These are phyloP conservation scores for Furcula furcula DNA, from an alignment of 2,888 invertebrate species.

Conservation along the genomic window DNA sequence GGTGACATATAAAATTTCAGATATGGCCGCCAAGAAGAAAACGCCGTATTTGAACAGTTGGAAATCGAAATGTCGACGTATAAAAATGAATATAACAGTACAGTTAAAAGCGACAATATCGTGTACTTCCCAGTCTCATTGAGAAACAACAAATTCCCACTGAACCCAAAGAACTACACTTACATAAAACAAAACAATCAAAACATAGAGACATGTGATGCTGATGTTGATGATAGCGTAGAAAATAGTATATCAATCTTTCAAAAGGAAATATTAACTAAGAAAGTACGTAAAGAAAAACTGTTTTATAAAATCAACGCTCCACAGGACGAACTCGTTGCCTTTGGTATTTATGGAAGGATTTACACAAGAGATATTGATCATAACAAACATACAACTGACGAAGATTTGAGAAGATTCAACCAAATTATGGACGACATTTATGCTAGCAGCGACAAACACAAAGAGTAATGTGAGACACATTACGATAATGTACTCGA, in stretches of 20 bases:
- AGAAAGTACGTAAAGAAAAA: slow-evolving; percentile 21
- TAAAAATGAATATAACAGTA: slow-evolving; percentile 46
- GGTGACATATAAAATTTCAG: too few relatives aligned
- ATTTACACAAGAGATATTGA: slow-evolving; percentile 72
- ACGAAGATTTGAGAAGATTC: slow-evolving; percentile 46
- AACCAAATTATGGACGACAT: slow-evolving; percentile 49
- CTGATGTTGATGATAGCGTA: neutral
- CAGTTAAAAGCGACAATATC: slow-evolving; percentile 56
- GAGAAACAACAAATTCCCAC: slow-evolving; percentile 69
- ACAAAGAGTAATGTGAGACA: neutral
- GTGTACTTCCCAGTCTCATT: slow-evolving; percentile 77
- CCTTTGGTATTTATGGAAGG: slow-evolving; percentile 73
- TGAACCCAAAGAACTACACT: slow-evolving; percentile 54
- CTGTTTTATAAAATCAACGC: slow-evolving; percentile 46
- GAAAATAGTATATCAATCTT: slow-evolving; percentile 11
- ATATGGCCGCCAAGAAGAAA: slow-evolving; percentile 57
- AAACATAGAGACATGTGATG: neutral
- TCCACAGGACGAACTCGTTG: slow-evolving; percentile 63
- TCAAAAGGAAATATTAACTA: slow-evolving; percentile 14
- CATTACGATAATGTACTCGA: too few relatives aligned
- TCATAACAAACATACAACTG: slow-evolving; percentile 38
- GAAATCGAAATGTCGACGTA: slow-evolving; percentile 69
- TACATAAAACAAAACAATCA: slow-evolving; percentile 8
- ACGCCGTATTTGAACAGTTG: slow-evolving; percentile 62
- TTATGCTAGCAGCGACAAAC: slow-evolving; percentile 28